A percentile compares a stretch with the other conserved stretches of the same genome.
These are phyloP conservation scores for Heterotis niloticus DNA, from an alignment of 2,113 vertebrate genomes.

Conservation along the genomic window DNA sequence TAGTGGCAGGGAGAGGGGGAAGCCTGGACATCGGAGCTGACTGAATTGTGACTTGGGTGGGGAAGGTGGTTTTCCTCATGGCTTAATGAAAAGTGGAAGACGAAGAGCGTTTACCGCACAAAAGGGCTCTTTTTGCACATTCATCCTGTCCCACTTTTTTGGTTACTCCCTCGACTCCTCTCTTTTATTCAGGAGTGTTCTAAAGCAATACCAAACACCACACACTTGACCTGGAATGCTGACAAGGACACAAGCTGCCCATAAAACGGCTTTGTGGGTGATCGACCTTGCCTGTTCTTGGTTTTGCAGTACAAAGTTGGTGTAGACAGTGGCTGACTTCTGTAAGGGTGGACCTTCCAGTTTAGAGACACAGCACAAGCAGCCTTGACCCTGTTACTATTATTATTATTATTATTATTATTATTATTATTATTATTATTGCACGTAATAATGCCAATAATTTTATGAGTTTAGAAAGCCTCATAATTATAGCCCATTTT, in stretches of 20 bases:
- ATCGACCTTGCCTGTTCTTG: not conserved
- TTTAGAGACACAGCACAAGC: not conserved
- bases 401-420: too few relatives aligned
- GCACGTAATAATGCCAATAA: not conserved
- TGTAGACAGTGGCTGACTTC: not conserved
- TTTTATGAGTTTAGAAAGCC: not conserved
- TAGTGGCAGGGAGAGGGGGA: slow-evolving; percentile 12
- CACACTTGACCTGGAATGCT: not conserved
- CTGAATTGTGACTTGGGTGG: too few relatives aligned
- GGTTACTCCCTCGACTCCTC: not conserved
- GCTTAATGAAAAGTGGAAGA: not conserved
- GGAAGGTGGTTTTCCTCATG: not conserved
- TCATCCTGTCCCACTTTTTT: not conserved
- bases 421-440: too few relatives aligned
- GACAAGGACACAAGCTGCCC: not conserved
- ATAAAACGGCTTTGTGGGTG: not conserved
- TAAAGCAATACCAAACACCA: not conserved
- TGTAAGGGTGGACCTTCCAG: not conserved
- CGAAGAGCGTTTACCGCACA: not conserved
- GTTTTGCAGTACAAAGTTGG: not conserved
- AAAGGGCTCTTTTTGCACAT: not conserved
- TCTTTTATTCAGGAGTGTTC: not conserved
- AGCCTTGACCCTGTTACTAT: not conserved
- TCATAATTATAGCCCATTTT: not conserved
- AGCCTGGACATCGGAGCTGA: not conserved